These are phyloP conservation scores for Patella caerulea DNA, from an alignment of 2,888 invertebrate species.

Conservation along the genomic window DNA sequence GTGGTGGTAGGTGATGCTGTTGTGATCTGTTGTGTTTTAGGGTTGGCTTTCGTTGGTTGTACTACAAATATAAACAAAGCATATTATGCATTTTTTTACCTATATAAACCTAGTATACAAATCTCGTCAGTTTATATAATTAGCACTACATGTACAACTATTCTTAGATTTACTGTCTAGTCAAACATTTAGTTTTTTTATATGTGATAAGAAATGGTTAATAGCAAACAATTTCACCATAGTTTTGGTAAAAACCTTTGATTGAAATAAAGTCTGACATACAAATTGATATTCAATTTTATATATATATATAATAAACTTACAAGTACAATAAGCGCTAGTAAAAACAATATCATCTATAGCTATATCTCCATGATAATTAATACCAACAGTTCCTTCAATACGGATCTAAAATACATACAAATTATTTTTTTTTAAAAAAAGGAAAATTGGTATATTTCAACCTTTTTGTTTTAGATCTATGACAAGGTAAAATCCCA, in stretches of 20 bases:
- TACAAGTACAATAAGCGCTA: conserved; percentile 47
- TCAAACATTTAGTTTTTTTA: too few species aligned
- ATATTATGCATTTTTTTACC: background rate
- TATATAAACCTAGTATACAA: too few species aligned
- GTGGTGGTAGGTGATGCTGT: conserved; percentile 37
- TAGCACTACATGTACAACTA: too few species aligned
- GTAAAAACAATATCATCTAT: conserved; percentile 57
- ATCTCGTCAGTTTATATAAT: too few species aligned
- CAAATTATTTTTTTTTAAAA: background rate
- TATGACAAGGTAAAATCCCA: too few species aligned
- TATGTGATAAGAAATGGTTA: too few species aligned
- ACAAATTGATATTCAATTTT: too few species aligned
- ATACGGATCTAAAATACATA: conserved; percentile 46
- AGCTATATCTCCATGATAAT: conserved; percentile 56
- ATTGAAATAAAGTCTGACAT: too few species aligned
- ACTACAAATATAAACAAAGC: conserved; percentile 34
- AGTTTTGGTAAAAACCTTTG: too few species aligned
- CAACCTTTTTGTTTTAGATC: too few species aligned
- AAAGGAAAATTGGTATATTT: background rate
- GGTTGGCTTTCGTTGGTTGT: conserved; percentile 44
- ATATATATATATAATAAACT: conserved; percentile 19
- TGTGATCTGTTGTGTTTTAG: conserved; percentile 38
- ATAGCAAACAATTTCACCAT: too few species aligned
- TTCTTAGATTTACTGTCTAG: too few species aligned
- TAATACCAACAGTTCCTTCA: conserved; percentile 55